A percentile compares a stretch with the other conserved stretches of the same genome.
These are phyloP conservation scores for Progne subis DNA, from an alignment of 2,113 vertebrate species.

Conservation along the genomic window DNA sequence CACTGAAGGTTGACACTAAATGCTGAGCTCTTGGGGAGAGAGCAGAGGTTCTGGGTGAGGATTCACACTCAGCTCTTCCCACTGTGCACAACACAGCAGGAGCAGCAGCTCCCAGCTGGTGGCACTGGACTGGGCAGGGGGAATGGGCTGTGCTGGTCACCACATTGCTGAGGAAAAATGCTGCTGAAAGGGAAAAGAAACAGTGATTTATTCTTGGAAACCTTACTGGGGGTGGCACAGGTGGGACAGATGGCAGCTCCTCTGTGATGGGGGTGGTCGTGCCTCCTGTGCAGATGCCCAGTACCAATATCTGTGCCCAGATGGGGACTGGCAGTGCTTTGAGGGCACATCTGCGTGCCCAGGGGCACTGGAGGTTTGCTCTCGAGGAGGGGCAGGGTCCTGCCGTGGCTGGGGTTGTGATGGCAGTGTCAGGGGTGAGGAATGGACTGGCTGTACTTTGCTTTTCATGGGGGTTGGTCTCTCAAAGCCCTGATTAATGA, in stretches of 20 bases:
- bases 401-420: accelerated
- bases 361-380: no score
- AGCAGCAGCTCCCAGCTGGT: neutral
- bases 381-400: neutral
- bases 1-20: neutral
- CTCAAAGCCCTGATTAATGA: neutral
- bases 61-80: neutral
- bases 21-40: neutral
- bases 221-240: accelerated
- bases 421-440: neutral
- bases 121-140: neutral
- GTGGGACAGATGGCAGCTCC: neutral
- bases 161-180: accelerated
- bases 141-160: neutral
- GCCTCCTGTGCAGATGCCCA: neutral
- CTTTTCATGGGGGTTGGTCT: neutral
- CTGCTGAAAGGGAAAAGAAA: neutral
- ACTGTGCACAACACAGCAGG: neutral
- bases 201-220: neutral
- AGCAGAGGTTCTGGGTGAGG: neutral
- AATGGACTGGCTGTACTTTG: neutral
- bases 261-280: neutral
- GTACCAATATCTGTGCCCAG: neutral
- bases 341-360: neutral
- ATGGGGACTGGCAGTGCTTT: neutral